A percentile compares a stretch with the other conserved stretches of the same genome.
Conservation (phyloP, 35 echinoderm and acorn worm genomes). For the Strongylocentrotus purpuratus region DNA sequence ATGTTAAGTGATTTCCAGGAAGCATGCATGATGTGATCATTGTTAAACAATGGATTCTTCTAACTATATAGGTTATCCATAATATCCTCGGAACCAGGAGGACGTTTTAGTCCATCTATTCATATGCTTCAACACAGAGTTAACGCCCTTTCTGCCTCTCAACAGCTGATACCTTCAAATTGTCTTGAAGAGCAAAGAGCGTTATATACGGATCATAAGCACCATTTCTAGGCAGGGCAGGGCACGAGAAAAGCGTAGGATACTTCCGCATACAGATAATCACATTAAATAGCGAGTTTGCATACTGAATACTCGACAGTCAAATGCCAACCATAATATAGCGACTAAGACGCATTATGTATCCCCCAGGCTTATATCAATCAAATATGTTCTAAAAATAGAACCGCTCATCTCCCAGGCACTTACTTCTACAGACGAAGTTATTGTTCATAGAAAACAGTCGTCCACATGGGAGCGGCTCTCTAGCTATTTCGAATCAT, state of each 20-base stretch:
- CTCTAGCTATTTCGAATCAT: too few species aligned
- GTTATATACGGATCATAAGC: not conserved
- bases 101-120: too few species aligned
- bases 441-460: not conserved
- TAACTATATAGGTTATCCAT: too few species aligned
- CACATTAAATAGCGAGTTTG: not conserved
- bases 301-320: not conserved
- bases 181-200: not conserved
- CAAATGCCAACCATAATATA: not conserved
- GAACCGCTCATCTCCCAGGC: not conserved
- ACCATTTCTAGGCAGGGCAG: too few species aligned
- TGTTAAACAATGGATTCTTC: too few species aligned
- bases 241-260: too few species aligned
- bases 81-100: too few species aligned
- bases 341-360: not conserved
- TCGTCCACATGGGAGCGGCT: not conserved
- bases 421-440: not conserved
- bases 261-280: not conserved
- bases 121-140: too few species aligned
- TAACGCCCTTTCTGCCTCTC: too few species aligned
- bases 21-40: too few species aligned
- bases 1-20: too few species aligned
- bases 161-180: too few species aligned
- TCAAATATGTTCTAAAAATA: slow-evolving; percentile 6
- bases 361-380: not conserved